Percentiles rank a stretch among this genome's conserved stretches.
Evolutionary conservation across 1,140 invertebrate genomes (phyloP).

Genomic region (Brachionus sp.): DNA sequence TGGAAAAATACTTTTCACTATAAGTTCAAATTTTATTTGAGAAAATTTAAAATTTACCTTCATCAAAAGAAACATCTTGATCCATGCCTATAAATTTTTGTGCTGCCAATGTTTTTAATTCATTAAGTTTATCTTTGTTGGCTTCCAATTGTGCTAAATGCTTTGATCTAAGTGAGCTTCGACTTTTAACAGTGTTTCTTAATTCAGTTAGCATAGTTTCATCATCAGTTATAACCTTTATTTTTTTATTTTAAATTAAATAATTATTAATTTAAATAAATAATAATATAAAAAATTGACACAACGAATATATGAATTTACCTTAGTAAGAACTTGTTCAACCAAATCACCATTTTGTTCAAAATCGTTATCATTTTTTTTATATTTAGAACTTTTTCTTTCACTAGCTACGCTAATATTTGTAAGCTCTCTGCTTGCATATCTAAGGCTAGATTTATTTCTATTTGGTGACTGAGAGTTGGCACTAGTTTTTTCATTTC

Average conservation of each 20-base stretch:
- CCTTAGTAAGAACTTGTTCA: constrained; percentile 33
- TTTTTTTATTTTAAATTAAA: background rate
- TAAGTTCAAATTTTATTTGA: background rate
- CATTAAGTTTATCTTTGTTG: constrained; percentile 22
- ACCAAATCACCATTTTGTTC: background rate
- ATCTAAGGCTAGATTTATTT: constrained; percentile 25
- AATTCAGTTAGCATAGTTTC: constrained; percentile 14
- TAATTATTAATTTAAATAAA: background rate
- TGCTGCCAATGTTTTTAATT: background rate
- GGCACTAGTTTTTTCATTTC: constrained; percentile 20
- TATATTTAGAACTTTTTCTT: background rate
- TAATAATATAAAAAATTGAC: background rate
- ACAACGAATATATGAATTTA: background rate
- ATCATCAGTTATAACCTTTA: constrained; percentile 33
- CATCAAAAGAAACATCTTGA: background rate
- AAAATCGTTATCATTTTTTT: background rate
- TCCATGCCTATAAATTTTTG: constrained; percentile 24
- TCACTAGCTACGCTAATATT: background rate
- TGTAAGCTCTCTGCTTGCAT: background rate
- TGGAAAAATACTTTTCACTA: too few relatives aligned
- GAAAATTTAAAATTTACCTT: background rate
- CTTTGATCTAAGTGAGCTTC: constrained; percentile 32
- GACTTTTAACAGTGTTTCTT: background rate
- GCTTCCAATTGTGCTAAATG: constrained; percentile 40
- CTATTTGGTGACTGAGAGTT: constrained; percentile 14